Conservation (phyloP, 2,797 vertebrate species). For the Dicrostonyx torquatus region DNA sequence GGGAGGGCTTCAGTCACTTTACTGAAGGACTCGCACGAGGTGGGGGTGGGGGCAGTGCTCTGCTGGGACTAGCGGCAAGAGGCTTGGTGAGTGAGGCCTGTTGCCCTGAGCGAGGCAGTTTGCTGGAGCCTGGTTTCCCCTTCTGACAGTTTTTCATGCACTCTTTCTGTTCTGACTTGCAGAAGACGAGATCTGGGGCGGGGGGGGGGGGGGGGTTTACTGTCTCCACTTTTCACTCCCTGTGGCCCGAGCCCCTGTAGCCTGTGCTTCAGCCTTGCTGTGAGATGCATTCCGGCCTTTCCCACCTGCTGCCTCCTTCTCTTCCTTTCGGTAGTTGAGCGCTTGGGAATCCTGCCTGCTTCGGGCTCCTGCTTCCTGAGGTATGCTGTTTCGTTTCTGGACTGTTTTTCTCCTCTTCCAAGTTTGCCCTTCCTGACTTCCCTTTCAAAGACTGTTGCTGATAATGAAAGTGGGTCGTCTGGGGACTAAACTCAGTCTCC, state of each 20-base stretch:
- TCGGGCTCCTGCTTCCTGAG: background rate
- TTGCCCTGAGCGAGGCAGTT: background rate
- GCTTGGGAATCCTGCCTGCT: constrained; percentile 36
- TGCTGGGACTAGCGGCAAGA: background rate
- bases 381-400: constrained; percentile 30
- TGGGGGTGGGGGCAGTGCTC: background rate
- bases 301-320: background rate
- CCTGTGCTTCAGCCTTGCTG: background rate
- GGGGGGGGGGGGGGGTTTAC: too few species aligned
- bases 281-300: background rate
- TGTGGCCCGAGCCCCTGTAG: background rate
- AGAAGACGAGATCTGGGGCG: background rate
- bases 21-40: background rate
- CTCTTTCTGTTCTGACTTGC: background rate
- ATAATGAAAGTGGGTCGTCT: background rate
- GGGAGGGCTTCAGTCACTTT: background rate
- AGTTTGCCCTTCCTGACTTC: constrained; percentile 5
- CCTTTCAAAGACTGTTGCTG: background rate
- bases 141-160: background rate
- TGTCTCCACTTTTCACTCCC: background rate
- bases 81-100: background rate
- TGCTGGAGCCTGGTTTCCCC: background rate
- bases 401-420: background rate
- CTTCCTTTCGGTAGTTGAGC: constrained; percentile 45
- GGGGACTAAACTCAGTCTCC: background rate